Evolutionary conservation across 2,113 vertebrate genomes (phyloP).

Genomic region (Phylloscopus trochiloides): DNA sequence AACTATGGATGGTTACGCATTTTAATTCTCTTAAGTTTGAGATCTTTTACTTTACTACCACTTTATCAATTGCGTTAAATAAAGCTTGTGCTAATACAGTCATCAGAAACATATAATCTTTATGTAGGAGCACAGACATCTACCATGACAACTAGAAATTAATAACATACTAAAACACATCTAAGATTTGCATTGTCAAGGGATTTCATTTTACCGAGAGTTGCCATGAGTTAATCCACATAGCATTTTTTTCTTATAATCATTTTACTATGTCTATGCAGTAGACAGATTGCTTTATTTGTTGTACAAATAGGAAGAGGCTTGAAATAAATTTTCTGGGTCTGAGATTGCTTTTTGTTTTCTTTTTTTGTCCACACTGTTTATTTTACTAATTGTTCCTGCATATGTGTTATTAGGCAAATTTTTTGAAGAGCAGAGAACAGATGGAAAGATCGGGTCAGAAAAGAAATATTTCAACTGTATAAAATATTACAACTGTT

Average conservation of each 20-base stretch:
- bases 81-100: not conserved
- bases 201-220: not conserved
- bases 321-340: not conserved
- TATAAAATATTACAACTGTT: not conserved
- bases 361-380: not conserved
- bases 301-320: not conserved
- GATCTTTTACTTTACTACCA: not conserved
- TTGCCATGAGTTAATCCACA: not conserved
- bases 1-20: accelerated
- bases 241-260: not conserved
- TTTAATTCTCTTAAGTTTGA: not conserved
- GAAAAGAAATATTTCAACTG: not conserved
- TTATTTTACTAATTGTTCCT: constrained; percentile 9
- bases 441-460: not conserved
- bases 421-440: not conserved
- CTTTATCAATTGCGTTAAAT: not conserved
- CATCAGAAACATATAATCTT: not conserved
- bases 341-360: not conserved
- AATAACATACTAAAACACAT: not conserved
- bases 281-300: not conserved
- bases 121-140: not conserved
- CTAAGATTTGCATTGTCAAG: not conserved
- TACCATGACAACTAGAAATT: not conserved
- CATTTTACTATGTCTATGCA: not conserved
- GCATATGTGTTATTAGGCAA: not conserved